Conservation (phyloP, 2,113 vertebrate genomes). For the Lepisosteus oculatus region DNA sequence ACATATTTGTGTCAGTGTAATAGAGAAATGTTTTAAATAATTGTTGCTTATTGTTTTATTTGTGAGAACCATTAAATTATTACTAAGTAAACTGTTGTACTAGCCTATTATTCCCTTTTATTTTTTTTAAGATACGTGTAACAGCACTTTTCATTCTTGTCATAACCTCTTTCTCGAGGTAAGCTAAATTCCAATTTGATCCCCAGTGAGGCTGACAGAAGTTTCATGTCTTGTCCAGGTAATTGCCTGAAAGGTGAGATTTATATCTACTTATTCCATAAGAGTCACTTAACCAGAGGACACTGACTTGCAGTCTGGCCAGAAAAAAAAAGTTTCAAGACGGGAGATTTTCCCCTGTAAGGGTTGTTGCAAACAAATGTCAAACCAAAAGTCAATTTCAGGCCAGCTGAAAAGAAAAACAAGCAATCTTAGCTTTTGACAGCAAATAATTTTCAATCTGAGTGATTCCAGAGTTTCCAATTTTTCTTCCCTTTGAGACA, state of each 20-base stretch:
- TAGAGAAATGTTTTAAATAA: too few species aligned
- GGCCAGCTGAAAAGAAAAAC: slow-evolving; percentile 12
- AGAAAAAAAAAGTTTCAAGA: slow-evolving; percentile 14
- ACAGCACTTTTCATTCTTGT: too few species aligned
- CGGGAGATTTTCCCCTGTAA: slow-evolving; percentile 6
- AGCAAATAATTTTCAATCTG: slow-evolving; percentile 15
- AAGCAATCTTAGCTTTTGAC: slow-evolving; percentile 16
- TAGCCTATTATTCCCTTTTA: too few species aligned
- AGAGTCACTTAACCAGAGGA: neutral
- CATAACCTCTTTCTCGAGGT: too few species aligned
- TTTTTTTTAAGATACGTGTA: too few species aligned
- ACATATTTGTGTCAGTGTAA: too few species aligned
- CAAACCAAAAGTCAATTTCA: slow-evolving; percentile 21
- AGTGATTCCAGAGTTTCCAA: slow-evolving; percentile 14
- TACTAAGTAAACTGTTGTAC: too few species aligned
- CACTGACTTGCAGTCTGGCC: neutral
- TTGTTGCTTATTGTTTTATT: too few species aligned
- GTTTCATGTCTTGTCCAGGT: neutral
- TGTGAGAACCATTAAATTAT: too few species aligned
- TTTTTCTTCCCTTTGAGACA: slow-evolving; percentile 15
- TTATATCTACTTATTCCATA: slow-evolving; percentile 12
- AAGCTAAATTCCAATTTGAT: too few species aligned
- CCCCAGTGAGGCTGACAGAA: too few species aligned
- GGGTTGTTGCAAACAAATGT: slow-evolving; percentile 5
- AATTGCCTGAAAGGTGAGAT: slow-evolving; percentile 14